A percentile compares a stretch with the other conserved stretches of the same genome.
Evolutionary conservation across 2,888 invertebrate species (phyloP).

Genomic region (Hirtodrosophila duncani): DNA sequence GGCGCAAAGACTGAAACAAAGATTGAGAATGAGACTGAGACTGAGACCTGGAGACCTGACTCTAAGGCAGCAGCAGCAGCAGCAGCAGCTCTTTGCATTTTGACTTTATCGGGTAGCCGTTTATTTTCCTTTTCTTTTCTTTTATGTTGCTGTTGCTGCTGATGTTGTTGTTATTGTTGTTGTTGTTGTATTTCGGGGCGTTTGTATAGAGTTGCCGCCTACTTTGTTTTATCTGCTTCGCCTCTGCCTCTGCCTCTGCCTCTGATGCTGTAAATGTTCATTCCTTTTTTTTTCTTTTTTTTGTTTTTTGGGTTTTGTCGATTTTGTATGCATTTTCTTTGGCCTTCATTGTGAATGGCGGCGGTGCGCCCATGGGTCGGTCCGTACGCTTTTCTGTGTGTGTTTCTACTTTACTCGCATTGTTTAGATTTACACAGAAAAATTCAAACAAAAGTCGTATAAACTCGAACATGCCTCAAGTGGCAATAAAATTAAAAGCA

Average conservation of each 20-base stretch:
- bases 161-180: not conserved
- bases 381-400: not conserved
- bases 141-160: constrained; percentile 1
- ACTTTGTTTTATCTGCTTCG: constrained; percentile 34
- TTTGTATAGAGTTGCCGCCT: constrained; percentile 38
- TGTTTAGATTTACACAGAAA: constrained; percentile 52
- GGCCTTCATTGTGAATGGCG: too few relatives aligned
- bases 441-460: constrained; percentile 41
- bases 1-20: not conserved
- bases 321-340: not conserved
- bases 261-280: constrained; percentile 48
- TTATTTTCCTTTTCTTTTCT: not conserved
- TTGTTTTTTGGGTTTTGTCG: constrained; percentile 1
- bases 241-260: constrained; percentile 9
- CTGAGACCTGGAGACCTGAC: constrained; percentile 27
- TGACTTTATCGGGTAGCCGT: constrained; percentile 12
- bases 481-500: constrained; percentile 65
- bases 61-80: too few relatives aligned
- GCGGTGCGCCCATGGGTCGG: too few relatives aligned
- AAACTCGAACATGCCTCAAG: constrained; percentile 45
- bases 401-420: not conserved
- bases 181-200: constrained; percentile 25
- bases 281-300: constrained; percentile 41
- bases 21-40: not conserved
- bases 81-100: constrained; percentile 24